Percentiles rank a stretch among this genome's conserved stretches.
Conservation (phyloP, 2,113 vertebrate genomes). For the Phodopus roborovskii region DNA sequence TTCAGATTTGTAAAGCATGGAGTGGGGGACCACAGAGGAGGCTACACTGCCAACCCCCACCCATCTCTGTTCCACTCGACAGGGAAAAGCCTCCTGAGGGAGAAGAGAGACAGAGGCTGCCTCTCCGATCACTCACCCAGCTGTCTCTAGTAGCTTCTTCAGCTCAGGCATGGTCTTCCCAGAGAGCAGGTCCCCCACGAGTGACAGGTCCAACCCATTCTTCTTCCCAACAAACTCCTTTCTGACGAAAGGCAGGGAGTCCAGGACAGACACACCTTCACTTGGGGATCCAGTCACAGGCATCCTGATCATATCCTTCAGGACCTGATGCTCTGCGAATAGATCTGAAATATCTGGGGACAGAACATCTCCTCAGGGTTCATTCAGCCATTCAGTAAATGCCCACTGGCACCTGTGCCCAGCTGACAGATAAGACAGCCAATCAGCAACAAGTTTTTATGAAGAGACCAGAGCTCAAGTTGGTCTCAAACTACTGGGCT, state of each 20-base stretch:
- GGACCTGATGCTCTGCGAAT: not conserved
- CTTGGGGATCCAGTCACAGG: not conserved
- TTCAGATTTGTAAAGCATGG: not conserved
- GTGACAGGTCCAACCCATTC: slow-evolving; percentile 8
- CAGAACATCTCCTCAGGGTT: not conserved
- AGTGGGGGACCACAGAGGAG: not conserved
- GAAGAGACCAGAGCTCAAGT: not conserved
- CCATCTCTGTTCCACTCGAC: not conserved
- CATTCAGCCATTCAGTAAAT: not conserved
- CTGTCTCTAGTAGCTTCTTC: not conserved
- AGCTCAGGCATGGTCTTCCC: not conserved
- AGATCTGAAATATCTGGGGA: slow-evolving; percentile 63
- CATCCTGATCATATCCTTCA: not conserved
- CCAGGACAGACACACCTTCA: not conserved
- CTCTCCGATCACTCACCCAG: slow-evolving; percentile 12
- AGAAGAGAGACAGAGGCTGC: not conserved
- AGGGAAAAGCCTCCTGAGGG: not conserved
- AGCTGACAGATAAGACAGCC: not conserved
- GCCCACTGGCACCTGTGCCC: not conserved
- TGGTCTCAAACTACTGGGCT: not conserved
- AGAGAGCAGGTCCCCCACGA: not conserved
- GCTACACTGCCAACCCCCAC: not conserved
- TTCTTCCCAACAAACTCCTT: slow-evolving; percentile 2
- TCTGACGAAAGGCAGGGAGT: slow-evolving; percentile 42
- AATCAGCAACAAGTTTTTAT: not conserved